Base-by-base conservation (phyloP, 2,113 vertebrate species). In the Kryptolebias marmoratus region DNA sequence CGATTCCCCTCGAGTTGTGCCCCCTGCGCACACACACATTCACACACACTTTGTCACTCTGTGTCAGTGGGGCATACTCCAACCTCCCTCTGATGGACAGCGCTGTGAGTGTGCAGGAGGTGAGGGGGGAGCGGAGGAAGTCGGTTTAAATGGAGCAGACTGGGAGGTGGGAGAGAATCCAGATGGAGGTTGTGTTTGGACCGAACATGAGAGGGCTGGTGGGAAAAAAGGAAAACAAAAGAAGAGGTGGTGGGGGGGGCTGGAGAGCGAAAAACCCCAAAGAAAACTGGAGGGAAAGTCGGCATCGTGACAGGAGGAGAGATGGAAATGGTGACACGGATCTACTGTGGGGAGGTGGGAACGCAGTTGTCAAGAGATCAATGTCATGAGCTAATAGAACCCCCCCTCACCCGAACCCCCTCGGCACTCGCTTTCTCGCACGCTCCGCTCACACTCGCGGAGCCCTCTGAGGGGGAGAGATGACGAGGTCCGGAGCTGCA, bases 321-420 rank as follows among this genome's bases (percentile, higher is more conserved):
- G 75, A 89, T 66, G 83, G 68, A 85, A 87, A 86, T 58, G 71
- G 86, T 75, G 85, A 81, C 54, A 81, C 83, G 68, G 68, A 80
- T 65, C 60, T 53, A 13, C 45, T 27, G 56, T 50, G 63, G 73
- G 67, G 63, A 22, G 5, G 52, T 22, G 67, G 53, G n/a, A 45
- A 11, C 4, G 57, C 59, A 59, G 68, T 81, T 90, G 89, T 90
- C 88, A 90, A 88, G 87, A 92, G 92, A 92, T 93, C 90, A 88
- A 91, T 91, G 90, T 81, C 39, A 78, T 84, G 82, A 82, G 78
- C 82, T 72, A 56, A 54, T 75, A 69, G 81, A 75, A 77, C 32
- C 67, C 65, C 73, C 39, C 65, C 44, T 71, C 49, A 80, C 73
- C 80, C 36, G 64, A 74, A 64, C 59, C 49, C 57, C 22, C 56